phyloP scores from a whole-genome alignment of 2,797 vertebrate species.

The Enteromius argenteus region DNA sequence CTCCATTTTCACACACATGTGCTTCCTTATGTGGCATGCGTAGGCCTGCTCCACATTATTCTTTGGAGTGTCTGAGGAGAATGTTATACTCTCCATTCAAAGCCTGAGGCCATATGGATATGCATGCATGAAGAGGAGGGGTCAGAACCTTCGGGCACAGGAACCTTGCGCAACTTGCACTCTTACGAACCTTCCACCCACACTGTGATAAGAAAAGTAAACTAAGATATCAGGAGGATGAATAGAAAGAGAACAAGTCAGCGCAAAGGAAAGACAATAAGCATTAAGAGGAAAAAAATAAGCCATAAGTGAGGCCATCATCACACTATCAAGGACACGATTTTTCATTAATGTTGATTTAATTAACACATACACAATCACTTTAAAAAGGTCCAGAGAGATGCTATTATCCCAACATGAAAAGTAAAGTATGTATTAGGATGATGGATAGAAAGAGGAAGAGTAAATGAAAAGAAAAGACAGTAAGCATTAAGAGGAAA shows the following conservation, averaged over 20 bases:
- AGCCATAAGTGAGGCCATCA: not conserved
- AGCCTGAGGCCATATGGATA: slow-evolving; percentile 36
- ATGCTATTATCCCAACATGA: not conserved
- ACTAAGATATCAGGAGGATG: not conserved
- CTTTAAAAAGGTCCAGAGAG: no score
- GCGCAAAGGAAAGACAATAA: not conserved
- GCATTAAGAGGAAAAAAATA: not conserved
- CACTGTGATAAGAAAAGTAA: slow-evolving; percentile 30
- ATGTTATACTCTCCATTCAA: slow-evolving; percentile 21
- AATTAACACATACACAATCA: no score
- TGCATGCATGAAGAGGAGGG: slow-evolving; percentile 30
- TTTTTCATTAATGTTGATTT: slow-evolving; percentile 7
- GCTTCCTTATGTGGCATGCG: slow-evolving; percentile 6
- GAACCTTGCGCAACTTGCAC: slow-evolving; percentile 23
- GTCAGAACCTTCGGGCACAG: slow-evolving; percentile 26
- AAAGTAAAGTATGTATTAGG: not conserved
- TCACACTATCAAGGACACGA: not conserved
- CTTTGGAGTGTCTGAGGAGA: slow-evolving; percentile 1
- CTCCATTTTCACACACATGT: slow-evolving; percentile 10
- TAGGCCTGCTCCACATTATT: slow-evolving; percentile 23
- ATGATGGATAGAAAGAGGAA: not conserved
- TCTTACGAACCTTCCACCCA: slow-evolving; percentile 43
- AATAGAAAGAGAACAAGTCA: not conserved
- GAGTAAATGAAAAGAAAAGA: not conserved
- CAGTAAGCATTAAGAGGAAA: not conserved